Conservation (phyloP, 2,888 invertebrate genomes). For the Antitype chi region DNA sequence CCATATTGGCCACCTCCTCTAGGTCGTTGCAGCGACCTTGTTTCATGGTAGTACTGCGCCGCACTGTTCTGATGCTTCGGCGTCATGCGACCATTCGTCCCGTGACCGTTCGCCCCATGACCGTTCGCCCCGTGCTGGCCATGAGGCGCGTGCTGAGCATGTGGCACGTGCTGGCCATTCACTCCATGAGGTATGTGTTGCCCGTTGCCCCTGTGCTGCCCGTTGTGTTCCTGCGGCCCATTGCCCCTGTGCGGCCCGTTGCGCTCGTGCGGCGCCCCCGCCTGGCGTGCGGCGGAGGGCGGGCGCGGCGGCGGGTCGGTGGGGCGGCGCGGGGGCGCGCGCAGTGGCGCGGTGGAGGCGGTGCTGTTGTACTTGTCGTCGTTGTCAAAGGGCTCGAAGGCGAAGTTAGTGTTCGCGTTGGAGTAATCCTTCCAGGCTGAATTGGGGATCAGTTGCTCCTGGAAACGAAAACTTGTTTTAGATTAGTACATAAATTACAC, state of each 20-base stretch:
- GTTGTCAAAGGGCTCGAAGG: constrained; percentile 96
- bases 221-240: constrained; percentile 29
- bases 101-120: constrained; percentile 55
- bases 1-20: constrained; percentile 77
- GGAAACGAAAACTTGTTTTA: constrained; percentile 56
- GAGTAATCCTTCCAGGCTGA: constrained; percentile 97
- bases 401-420: constrained; percentile 96
- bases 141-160: constrained; percentile 19
- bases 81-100: constrained; percentile 72
- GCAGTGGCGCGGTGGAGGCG: constrained; percentile 75
- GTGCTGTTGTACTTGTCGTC: constrained; percentile 92
- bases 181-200: constrained; percentile 23
- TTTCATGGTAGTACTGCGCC: constrained; percentile 90
- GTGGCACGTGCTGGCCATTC: constrained; percentile 22
- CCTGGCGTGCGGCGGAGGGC: constrained; percentile 55
- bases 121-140: constrained; percentile 50
- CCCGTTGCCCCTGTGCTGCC: constrained; percentile 40
- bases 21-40: constrained; percentile 92
- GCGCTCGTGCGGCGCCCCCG: constrained; percentile 20
- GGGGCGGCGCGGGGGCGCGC: constrained; percentile 67
- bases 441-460: constrained; percentile 96
- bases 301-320: constrained; percentile 74
- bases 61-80: constrained; percentile 78
- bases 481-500: not conserved
- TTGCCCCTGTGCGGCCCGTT: constrained; percentile 28